A percentile compares a stretch with the other conserved stretches of the same genome.
Evolutionary conservation across 2,888 invertebrate genomes (phyloP).

Genomic region (Atethmia centrago): DNA sequence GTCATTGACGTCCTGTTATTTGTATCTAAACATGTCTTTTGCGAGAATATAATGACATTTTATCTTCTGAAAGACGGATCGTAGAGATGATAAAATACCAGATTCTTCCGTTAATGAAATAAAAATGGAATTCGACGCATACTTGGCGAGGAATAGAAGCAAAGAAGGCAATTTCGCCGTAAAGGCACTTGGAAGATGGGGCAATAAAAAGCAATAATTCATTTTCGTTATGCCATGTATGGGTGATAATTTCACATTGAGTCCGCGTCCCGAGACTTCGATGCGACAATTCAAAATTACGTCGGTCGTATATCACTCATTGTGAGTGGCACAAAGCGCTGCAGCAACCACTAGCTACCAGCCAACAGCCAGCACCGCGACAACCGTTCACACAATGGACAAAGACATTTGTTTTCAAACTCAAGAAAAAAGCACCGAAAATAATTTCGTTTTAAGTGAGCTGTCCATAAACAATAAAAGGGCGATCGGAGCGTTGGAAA

Average conservation of each 20-base stretch:
- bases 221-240: slow-evolving; percentile 89
- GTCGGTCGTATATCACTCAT: slow-evolving; percentile 90
- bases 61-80: slow-evolving; percentile 75
- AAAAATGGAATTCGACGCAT: slow-evolving; percentile 67
- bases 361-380: slow-evolving; percentile 78
- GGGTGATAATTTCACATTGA: slow-evolving; percentile 89
- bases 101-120: slow-evolving; percentile 70
- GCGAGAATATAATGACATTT: slow-evolving; percentile 81
- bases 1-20: slow-evolving; percentile 81
- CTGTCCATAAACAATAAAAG: slow-evolving; percentile 83
- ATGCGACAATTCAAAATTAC: slow-evolving; percentile 88
- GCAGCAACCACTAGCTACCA: slow-evolving; percentile 86
- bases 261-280: slow-evolving; percentile 77
- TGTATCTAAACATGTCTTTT: slow-evolving; percentile 81
- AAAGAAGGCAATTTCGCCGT: slow-evolving; percentile 76
- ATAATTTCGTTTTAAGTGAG: slow-evolving; percentile 85
- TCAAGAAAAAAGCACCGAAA: slow-evolving; percentile 83
- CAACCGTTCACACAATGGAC: slow-evolving; percentile 85
- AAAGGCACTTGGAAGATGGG: slow-evolving; percentile 75
- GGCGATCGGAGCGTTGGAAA: slow-evolving; percentile 69
- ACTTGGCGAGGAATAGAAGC: slow-evolving; percentile 73
- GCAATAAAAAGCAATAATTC: slow-evolving; percentile 89
- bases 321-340: slow-evolving; percentile 87
- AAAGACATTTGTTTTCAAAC: slow-evolving; percentile 89
- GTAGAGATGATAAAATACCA: slow-evolving; percentile 69